phyloP scores from a whole-genome alignment of 2,113 vertebrate species.

The Hydrochoerus hydrochaeris region DNA sequence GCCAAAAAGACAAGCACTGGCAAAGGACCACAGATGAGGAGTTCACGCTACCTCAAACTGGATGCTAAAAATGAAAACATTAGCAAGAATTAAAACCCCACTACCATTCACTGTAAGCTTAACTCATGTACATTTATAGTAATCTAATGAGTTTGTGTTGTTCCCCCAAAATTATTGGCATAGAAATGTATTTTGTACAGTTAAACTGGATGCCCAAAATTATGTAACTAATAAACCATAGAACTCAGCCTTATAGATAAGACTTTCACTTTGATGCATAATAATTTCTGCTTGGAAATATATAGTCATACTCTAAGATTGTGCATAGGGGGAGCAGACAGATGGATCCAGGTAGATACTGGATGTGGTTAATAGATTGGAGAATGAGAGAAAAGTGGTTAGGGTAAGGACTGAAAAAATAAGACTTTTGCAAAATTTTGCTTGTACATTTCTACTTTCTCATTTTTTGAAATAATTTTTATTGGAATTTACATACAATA shows the following conservation, averaged over 20 bases:
- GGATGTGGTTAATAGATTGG: background rate
- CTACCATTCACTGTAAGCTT: background rate
- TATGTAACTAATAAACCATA: background rate
- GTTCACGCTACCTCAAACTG: background rate
- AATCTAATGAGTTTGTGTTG: background rate
- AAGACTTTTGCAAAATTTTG: background rate
- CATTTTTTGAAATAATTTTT: background rate
- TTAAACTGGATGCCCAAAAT: background rate
- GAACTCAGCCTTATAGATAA: background rate
- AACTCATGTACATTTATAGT: background rate
- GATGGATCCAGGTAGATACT: background rate
- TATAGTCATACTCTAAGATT: background rate
- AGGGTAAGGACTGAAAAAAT: background rate
- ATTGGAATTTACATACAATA: background rate
- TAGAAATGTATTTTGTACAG: background rate
- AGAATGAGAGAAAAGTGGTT: background rate
- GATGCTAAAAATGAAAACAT: background rate
- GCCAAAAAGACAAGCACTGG: background rate
- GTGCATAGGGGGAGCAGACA: background rate
- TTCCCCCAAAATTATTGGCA: background rate
- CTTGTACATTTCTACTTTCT: background rate
- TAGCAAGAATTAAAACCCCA: background rate
- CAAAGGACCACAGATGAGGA: background rate
- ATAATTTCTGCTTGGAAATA: background rate
- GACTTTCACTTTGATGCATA: background rate